Conservation (phyloP, 2,113 vertebrate species). For the Toxotes chatareus region DNA sequence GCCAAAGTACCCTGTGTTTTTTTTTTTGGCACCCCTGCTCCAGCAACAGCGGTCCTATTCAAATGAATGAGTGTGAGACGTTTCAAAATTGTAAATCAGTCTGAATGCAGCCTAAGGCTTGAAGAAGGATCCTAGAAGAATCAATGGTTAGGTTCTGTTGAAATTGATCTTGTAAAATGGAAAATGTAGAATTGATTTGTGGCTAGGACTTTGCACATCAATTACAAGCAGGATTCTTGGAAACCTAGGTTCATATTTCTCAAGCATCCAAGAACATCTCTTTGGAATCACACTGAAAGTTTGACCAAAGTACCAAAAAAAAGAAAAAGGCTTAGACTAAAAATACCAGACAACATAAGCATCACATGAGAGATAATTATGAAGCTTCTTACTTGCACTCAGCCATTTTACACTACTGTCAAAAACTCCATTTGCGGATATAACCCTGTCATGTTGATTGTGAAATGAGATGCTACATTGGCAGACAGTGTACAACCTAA, state of each 20-base stretch:
- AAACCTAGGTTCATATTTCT: no score
- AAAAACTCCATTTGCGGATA: background rate
- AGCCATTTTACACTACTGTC: background rate
- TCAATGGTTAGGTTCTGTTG: background rate
- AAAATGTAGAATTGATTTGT: no score
- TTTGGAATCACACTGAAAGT: no score
- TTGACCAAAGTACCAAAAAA: no score
- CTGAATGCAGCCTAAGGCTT: background rate
- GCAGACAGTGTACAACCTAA: background rate
- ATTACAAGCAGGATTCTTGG: no score
- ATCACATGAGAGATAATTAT: background rate
- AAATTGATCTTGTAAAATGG: no score
- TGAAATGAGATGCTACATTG: slow-evolving; percentile 7
- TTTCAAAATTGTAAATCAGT: background rate
- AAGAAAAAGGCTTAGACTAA: no score
- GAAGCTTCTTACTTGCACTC: background rate
- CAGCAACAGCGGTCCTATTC: background rate
- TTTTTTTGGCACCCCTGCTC: background rate
- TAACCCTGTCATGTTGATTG: background rate
- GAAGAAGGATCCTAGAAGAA: background rate
- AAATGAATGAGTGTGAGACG: background rate
- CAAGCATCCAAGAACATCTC: no score
- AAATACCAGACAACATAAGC: no score
- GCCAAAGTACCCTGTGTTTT: background rate
- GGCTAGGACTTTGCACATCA: background rate